A percentile compares a stretch with the other conserved stretches of the same genome.
These are phyloP conservation scores for Trididemnum clinides DNA, from an alignment of 23 tunicate genomes.

Conservation along the genomic window DNA sequence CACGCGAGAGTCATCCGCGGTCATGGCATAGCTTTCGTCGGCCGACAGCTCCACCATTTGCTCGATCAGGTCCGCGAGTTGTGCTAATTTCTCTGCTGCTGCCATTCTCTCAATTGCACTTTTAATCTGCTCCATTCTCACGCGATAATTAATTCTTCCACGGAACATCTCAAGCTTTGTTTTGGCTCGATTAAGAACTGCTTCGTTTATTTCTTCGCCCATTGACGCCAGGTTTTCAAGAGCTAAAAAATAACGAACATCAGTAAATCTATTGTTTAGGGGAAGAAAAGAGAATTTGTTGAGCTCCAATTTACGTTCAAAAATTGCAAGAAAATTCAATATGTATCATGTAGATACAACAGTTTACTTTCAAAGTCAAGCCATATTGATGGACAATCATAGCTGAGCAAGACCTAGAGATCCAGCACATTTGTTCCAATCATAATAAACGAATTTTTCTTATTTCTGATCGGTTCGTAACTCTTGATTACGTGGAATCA, in stretches of 20 bases:
- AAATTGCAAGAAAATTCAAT: no score
- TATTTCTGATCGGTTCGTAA: no score
- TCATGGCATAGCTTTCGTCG: constrained; percentile 61
- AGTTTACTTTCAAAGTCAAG: no score
- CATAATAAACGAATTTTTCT: no score
- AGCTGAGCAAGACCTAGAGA: no score
- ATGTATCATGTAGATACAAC: no score
- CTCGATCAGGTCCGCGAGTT: constrained; percentile 68
- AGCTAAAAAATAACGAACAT: constrained; percentile 62
- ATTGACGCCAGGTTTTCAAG: constrained; percentile 65
- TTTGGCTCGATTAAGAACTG: constrained; percentile 52
- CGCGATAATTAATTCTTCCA: constrained; percentile 65
- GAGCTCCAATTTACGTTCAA: no score
- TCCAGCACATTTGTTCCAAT: no score
- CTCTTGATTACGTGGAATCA: no score
- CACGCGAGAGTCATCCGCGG: constrained; percentile 67
- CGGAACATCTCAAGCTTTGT: constrained; percentile 52
- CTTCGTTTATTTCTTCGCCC: constrained; percentile 83
- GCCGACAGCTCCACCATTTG: constrained; percentile 65
- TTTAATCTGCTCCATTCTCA: constrained; percentile 74
- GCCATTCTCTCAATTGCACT: constrained; percentile 58
- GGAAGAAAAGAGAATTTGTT: no score
- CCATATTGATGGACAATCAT: no score
- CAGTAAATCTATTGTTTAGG: no score
- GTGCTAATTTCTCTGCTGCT: constrained; percentile 57